Percentiles rank a stretch among this genome's conserved stretches.
Conservation (phyloP, 2,113 vertebrate genomes). For the Meleagris gallopavo region DNA sequence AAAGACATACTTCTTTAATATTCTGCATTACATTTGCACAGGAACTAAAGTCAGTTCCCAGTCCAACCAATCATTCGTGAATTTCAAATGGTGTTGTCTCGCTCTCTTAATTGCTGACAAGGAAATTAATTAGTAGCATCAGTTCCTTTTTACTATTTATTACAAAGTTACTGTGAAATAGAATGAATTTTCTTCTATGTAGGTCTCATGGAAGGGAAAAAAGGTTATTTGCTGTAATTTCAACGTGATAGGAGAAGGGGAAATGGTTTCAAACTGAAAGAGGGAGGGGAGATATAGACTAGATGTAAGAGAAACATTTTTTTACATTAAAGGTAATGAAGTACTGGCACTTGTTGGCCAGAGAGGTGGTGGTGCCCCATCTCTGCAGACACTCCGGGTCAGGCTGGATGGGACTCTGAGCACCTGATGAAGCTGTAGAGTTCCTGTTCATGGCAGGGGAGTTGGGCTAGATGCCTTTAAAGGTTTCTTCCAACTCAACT, state of each 20-base stretch:
- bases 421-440: too few relatives aligned
- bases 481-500: not conserved
- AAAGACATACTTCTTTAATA: not conserved
- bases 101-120: not conserved
- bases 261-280: not conserved
- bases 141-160: not conserved
- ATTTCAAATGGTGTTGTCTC: not conserved
- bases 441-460: not conserved
- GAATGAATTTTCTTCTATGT: not conserved
- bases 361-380: not conserved
- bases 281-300: not conserved
- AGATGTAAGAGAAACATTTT: not conserved
- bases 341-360: not conserved
- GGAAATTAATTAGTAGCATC: not conserved
- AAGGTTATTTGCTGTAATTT: not conserved
- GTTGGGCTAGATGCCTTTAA: not conserved
- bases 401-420: not conserved
- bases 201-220: not conserved
- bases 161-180: not conserved
- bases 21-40: not conserved
- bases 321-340: not conserved
- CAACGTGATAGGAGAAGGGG: not conserved
- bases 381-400: not conserved
- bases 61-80: not conserved
- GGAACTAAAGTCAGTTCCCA: constrained; percentile 14